Base-by-base conservation (phyloP, 2,113 vertebrate genomes). In the Setophaga petechia region DNA sequence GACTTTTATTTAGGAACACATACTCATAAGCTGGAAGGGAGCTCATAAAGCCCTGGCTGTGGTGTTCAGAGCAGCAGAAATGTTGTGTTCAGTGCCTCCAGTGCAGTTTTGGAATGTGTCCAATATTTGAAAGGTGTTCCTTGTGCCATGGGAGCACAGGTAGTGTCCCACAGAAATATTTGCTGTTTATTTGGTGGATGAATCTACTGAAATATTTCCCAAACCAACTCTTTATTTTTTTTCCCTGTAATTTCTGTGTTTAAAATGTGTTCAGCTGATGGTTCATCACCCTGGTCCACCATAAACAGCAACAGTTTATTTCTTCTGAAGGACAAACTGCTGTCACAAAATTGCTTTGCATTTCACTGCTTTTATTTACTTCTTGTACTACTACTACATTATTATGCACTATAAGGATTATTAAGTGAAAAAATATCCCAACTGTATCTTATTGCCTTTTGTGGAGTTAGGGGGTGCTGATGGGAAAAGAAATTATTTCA, bases 321-420 rank as follows among this genome's bases (percentile, higher is more conserved):
- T 92, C 74, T 88, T 87, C 71, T 87, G 68, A 59, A 85, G 87
- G 54, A 57, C 54, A 84, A 87, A 78, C 17, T 59, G 52, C 61
- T 89, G 44, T 39, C 90, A 57, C 74, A 87, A 73, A 95, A 92
- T 61, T 9, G 13, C 71, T 78, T 92, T 86, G 18, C 39, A 31
- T 85, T 93, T 92, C 77, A 84, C 3, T 66, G 71, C 15, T 74
- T 52, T 81, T 93, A 73, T 91, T 97, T 96, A 89, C 54, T 90
- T 43, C 5, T 62, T 90, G 83, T 95, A 86, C 65, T 90, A 61
- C 68, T 61, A 27, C 41, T 78, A 11, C 24, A 2, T 73, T 74
- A 54, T 65, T 87, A 51, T 44, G 46, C 61, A 55, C 28, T 24
- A 4, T 69, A 59, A 90, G 21, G 23, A 76, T 84, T 75, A 59